Base-by-base conservation (phyloP, 2,888 invertebrate genomes). In the Hofmannophila pseudospretella region DNA sequence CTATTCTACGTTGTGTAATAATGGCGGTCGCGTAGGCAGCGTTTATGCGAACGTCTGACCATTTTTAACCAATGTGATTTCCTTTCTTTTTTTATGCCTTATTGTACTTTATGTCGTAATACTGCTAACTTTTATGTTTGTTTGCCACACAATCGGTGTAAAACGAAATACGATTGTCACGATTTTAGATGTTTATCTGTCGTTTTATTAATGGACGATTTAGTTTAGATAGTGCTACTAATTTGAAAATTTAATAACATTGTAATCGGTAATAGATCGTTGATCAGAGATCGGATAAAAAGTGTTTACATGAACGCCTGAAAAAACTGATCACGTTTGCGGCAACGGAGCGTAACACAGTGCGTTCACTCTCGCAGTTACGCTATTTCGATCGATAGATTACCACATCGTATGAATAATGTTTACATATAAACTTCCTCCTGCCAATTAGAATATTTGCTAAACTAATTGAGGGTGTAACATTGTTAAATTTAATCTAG, bases 1-100 rank as follows among this genome's bases (percentile, higher is more conserved):
- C 13, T 34, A 34, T 27, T 28, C 28, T 22, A 28, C 8, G 28
- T 34, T 34, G 34, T 34, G 34, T 28, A 34, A 34, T 7, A n/a
- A 16, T 5, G 19, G 2, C 5, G 13, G 8, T 1, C 11, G 7
- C 20, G 32, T 22, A 8, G 22, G 32, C 12, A 20, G 32, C 10
- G 12, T 20, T 11, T 22, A 32, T 8, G 32, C 20, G 32, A 4
- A 8, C 11, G 11, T 5, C 32, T 8, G 31, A 20, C 32, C 11
- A 16, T 30, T 9, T 30, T 30, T 12, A 19, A 2, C 9, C 8
- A 11, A 7, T 12, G 11, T 26, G 33, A 33, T 33, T 14, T 26
- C 25, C 33, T 33, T 33, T 33, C 25, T 14, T 14, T 33, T 14
- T n/a, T n/a, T 13, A 8, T 33, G 23, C 22, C 31, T 10, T 32